A percentile compares a stretch with the other conserved stretches of the same genome.
These are phyloP conservation scores for Antitype chi DNA, from an alignment of 2,888 invertebrate species.

Conservation along the genomic window DNA sequence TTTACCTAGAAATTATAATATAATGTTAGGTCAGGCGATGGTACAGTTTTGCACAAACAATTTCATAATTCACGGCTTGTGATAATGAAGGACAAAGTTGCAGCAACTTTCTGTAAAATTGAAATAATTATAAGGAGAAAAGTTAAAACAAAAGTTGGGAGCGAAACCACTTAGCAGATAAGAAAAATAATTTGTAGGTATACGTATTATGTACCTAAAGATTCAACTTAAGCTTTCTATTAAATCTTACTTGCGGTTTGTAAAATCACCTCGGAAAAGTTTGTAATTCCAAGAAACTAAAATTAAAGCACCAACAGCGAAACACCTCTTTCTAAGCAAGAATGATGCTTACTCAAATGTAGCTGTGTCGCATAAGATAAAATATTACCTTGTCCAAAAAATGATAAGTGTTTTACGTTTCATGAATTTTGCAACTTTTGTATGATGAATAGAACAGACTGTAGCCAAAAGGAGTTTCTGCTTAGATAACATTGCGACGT, in stretches of 20 bases:
- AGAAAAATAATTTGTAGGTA: slow-evolving; percentile 2
- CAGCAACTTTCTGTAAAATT: slow-evolving; percentile 29
- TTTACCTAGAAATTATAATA: slow-evolving; percentile 38
- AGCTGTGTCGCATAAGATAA: slow-evolving; percentile 32
- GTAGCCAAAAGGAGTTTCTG: slow-evolving; percentile 48
- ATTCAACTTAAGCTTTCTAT: slow-evolving; percentile 2
- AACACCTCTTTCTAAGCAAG: slow-evolving; percentile 15
- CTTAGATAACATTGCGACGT: slow-evolving; percentile 48
- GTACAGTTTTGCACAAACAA: slow-evolving; percentile 37
- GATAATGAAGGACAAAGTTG: slow-evolving; percentile 40
- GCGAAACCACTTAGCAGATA: neutral
- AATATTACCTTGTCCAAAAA: slow-evolving; percentile 52
- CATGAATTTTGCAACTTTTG: slow-evolving; percentile 44
- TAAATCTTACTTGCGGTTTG: slow-evolving; percentile 3
- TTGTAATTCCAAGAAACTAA: neutral
- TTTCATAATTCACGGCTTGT: slow-evolving; percentile 45
- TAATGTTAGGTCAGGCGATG: slow-evolving; percentile 41
- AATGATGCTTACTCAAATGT: slow-evolving; percentile 34
- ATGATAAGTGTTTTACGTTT: slow-evolving; percentile 53
- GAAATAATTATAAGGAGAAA: slow-evolving; percentile 27
- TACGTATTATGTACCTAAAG: neutral
- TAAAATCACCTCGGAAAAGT: neutral
- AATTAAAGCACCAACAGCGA: slow-evolving; percentile 5
- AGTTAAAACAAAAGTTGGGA: slow-evolving; percentile 33
- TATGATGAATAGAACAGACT: slow-evolving; percentile 51